These are phyloP conservation scores for Luffia ferchaultella DNA, from an alignment of 2,888 invertebrate genomes.

Conservation along the genomic window DNA sequence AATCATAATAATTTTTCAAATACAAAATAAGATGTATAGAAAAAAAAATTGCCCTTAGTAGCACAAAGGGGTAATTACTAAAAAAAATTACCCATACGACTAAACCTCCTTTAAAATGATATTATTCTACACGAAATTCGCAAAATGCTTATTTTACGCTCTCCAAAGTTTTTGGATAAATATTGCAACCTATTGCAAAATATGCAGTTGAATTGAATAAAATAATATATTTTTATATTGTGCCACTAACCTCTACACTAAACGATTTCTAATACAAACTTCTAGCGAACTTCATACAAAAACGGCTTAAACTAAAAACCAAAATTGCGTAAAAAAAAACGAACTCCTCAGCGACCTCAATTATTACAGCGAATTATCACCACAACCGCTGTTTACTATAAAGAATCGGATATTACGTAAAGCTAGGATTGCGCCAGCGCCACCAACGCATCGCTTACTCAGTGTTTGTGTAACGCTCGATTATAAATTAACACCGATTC, in stretches of 20 bases:
- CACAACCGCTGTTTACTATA: not conserved
- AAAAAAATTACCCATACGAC: too few relatives aligned
- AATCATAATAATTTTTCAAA: not conserved
- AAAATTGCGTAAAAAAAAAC: not conserved
- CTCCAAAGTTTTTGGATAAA: not conserved
- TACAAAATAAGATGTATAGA: not conserved
- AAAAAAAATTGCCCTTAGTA: too few relatives aligned
- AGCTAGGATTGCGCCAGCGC: not conserved
- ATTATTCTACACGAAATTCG: not conserved
- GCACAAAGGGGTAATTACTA: too few relatives aligned
- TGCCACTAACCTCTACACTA: not conserved
- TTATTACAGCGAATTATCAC: not conserved
- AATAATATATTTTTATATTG: not conserved
- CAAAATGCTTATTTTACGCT: not conserved
- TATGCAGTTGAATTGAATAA: too few relatives aligned
- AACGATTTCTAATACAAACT: not conserved
- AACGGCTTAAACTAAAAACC: not conserved
- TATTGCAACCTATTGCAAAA: not conserved
- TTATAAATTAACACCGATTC: constrained; percentile 56
- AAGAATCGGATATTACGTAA: not conserved
- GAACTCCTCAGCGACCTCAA: not conserved
- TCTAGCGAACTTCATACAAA: not conserved
- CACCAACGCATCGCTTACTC: constrained; percentile 26
- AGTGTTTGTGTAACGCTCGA: constrained; percentile 50
- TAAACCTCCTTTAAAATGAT: not conserved